Evolutionary conservation across 2,888 invertebrate species (phyloP), one percentile per base, ranked within the genome.

Genomic region (Lepas anatifera): DNA sequence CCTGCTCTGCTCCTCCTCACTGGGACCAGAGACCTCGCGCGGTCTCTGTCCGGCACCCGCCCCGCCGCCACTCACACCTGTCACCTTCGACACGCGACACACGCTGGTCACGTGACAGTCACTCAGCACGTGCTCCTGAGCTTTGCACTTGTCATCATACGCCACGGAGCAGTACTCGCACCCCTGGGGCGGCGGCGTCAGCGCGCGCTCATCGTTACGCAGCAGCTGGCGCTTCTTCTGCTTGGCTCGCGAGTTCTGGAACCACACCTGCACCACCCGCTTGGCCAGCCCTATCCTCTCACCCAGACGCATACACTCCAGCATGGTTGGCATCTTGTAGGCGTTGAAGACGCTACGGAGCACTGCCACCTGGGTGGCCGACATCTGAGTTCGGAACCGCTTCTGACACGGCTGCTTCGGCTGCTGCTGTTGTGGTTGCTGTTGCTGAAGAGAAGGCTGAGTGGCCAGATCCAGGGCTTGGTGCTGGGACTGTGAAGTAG

Each of bases 161-260:
- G 92, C 90, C 79, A 96, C 89, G 78, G 89, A 88, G 83, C 97
- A 98, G 75, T 92, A 85, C 76, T 89, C 88, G 82, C 97, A 97
- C 80, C 94, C 92, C 75, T 89, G 86, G 25, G 86, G 85, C 68
- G 83, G 75, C 69, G 74, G 73, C 39, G 73, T 71, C 69, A 72
- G 71, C 68, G 75, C 75, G 71, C 74, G 74, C 70, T 78, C 77
- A 85, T 83, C 67, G 88, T 87, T 43, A 3, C 50, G 52, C 39
- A 64, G 67, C 73, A 90, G 80, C 75, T 90, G 87, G 76, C 88
- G 86, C 80, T 95, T 95, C 85, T 95, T 94, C 79, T 95, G 97
- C 85, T 98, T 98, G 77, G 97, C 98, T 76, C 98, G 86, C 52
- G 97, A 96, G 81, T 99, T 99, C 85, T 99, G 98, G 82, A 98